Conservation (phyloP, 2,797 vertebrate species). For the Aphelocoma californica region DNA sequence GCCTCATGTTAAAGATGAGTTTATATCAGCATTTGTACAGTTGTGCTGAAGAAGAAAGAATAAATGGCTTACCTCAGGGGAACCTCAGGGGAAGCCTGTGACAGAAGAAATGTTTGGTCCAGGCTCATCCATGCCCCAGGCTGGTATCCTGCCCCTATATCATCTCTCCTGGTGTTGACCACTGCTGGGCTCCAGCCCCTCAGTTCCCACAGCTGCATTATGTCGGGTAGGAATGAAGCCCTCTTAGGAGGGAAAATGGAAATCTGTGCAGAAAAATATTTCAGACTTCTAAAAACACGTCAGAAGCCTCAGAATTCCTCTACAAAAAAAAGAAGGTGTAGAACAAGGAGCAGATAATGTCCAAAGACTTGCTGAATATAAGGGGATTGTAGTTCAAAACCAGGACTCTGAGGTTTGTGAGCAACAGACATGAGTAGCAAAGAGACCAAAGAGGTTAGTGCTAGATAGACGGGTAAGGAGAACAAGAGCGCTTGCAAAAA, state of each 20-base stretch:
- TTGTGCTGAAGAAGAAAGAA: background rate
- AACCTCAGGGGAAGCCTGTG: background rate
- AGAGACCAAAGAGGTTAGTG: background rate
- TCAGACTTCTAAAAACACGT: background rate
- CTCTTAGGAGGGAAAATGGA: background rate
- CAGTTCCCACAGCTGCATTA: background rate
- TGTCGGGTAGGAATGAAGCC: rapidly evolving
- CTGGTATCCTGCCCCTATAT: background rate
- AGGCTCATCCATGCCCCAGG: background rate
- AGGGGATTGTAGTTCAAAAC: slow-evolving; percentile 14
- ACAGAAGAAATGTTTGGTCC: background rate
- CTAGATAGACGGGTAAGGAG: slow-evolving; percentile 8
- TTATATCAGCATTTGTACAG: background rate
- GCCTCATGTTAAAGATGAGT: background rate
- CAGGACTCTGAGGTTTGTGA: background rate
- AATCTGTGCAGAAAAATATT: background rate
- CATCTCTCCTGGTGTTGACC: background rate
- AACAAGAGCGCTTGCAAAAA: background rate
- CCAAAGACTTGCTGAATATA: background rate
- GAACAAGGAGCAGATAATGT: slow-evolving; percentile 15
- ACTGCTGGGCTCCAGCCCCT: background rate
- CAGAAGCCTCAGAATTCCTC: background rate
- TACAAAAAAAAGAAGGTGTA: background rate
- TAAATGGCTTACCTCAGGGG: background rate
- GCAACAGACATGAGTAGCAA: background rate